Evolutionary conservation across 2,888 invertebrate species (phyloP).

Genomic region (Epinotia demarniana): DNA sequence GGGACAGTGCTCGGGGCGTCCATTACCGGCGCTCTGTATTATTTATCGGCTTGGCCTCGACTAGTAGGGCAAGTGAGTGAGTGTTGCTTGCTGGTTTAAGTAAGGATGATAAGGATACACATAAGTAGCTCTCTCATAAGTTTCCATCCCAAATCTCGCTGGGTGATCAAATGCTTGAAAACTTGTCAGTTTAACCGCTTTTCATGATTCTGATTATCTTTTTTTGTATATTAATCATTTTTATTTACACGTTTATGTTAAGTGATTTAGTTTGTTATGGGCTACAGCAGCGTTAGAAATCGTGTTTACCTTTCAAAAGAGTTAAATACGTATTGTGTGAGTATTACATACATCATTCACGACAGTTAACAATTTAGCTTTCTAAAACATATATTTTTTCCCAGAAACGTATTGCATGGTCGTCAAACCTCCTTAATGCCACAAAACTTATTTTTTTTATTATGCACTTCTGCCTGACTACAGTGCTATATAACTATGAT

Average conservation of each 20-base stretch:
- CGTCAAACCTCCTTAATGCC: too few relatives aligned
- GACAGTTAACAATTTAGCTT: neutral
- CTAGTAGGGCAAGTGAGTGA: conserved; percentile 13
- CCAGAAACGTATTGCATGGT: neutral
- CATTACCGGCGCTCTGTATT: conserved; percentile 35
- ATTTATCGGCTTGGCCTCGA: conserved; percentile 26
- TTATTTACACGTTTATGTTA: neutral
- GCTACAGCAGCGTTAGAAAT: neutral
- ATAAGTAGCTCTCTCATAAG: neutral
- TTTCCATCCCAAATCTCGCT: neutral
- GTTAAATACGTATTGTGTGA: neutral
- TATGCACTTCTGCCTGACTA: too few relatives aligned
- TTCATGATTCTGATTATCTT: neutral
- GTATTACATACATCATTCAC: neutral
- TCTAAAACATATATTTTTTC: neutral
- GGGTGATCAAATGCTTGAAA: neutral
- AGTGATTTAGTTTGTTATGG: too few relatives aligned
- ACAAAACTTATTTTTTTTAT: too few relatives aligned
- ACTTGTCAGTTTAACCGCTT: neutral
- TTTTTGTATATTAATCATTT: neutral
- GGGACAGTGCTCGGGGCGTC: conserved; percentile 26
- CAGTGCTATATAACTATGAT: too few relatives aligned
- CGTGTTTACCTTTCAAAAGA: neutral
- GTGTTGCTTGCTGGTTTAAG: neutral
- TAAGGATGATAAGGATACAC: conserved; percentile 6